Evolutionary conservation across 2,888 invertebrate species (phyloP).

Genomic region (Drosophila mulleri): DNA sequence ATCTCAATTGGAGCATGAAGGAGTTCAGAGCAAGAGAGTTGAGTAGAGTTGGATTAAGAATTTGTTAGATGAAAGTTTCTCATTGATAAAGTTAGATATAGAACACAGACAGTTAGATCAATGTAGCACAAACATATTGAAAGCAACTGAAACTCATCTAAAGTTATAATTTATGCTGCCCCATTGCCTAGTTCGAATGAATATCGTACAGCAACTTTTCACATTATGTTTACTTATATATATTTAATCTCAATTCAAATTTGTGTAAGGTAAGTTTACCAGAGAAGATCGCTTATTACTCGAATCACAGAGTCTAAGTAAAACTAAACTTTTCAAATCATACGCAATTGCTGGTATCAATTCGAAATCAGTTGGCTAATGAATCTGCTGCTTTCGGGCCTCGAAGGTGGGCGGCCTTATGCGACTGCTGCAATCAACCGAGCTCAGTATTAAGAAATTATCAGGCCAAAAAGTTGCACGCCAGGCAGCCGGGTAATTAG

Average conservation of each 20-base stretch:
- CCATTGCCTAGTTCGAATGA: background rate
- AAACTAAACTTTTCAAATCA: conserved; percentile 28
- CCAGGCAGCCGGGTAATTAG: conserved; percentile 61
- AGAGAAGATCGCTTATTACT: background rate
- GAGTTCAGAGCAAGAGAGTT: too few species aligned
- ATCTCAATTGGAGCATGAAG: too few species aligned
- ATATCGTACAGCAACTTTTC: background rate
- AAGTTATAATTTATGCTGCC: too few species aligned
- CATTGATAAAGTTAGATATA: too few species aligned
- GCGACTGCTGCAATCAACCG: conserved; percentile 29
- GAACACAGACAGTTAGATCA: too few species aligned
- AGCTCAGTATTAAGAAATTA: conserved; percentile 68
- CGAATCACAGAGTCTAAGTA: background rate
- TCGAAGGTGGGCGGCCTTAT: conserved; percentile 2
- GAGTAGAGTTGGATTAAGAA: fast-evolving
- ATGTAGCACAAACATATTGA: too few species aligned
- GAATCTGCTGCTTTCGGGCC: conserved; percentile 19
- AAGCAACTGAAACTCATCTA: too few species aligned
- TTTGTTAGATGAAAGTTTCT: too few species aligned
- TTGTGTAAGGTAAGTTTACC: background rate
- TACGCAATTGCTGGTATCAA: conserved; percentile 21
- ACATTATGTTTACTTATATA: too few species aligned
- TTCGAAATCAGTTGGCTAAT: conserved; percentile 23
- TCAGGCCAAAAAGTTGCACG: conserved; percentile 55
- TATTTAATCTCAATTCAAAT: fast-evolving